These are phyloP conservation scores for Anhinga rufa DNA, from an alignment of 2,113 vertebrate species.

Conservation along the genomic window DNA sequence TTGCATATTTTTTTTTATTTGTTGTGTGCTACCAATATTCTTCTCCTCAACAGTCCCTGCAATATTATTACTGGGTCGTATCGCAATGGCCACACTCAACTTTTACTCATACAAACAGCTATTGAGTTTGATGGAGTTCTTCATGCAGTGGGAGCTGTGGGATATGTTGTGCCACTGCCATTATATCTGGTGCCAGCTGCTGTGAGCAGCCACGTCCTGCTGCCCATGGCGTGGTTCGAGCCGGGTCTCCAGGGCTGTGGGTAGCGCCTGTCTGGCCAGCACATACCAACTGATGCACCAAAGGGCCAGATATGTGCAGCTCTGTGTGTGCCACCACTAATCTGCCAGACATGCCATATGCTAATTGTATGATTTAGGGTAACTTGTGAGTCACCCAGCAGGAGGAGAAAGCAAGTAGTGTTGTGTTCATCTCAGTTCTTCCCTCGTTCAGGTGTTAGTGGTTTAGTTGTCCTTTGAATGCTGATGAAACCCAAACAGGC, in stretches of 20 bases:
- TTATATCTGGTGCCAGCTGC: not conserved
- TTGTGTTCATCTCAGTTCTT: not conserved
- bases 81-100: not conserved
- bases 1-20: not conserved
- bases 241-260: not conserved
- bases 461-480: conserved; percentile 49
- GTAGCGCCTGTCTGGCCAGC: not conserved
- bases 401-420: conserved; percentile 17
- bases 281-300: not conserved
- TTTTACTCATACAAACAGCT: not conserved
- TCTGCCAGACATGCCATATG: conserved; percentile 5
- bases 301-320: not conserved
- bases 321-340: not conserved
- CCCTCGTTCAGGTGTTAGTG: conserved; percentile 9
- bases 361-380: not conserved
- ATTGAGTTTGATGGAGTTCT: not conserved
- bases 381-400: not conserved
- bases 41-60: not conserved
- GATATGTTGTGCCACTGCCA: not conserved
- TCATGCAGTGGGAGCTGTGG: not conserved
- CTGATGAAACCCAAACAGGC: conserved; percentile 17
- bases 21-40: not conserved
- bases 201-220: not conserved
- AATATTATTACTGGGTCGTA: not conserved
- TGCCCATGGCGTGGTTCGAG: not conserved